These are phyloP conservation scores for Brachirus orientalis DNA, from an alignment of 2,113 vertebrate species.

Conservation along the genomic window DNA sequence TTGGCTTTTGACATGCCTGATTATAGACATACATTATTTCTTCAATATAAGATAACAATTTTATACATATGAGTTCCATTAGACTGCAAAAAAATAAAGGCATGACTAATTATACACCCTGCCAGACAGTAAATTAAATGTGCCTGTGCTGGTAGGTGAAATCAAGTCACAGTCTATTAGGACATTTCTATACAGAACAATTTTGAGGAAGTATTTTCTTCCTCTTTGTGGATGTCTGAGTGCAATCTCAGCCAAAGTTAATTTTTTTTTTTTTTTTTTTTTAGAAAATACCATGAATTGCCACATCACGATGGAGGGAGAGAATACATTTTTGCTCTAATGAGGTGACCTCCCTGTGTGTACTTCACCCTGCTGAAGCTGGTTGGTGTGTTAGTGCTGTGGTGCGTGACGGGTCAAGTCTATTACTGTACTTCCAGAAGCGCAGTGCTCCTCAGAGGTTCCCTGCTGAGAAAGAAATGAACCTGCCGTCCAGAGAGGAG, in stretches of 20 bases:
- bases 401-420: slow-evolving; percentile 46
- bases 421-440: slow-evolving; percentile 40
- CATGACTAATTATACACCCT: neutral
- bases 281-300: neutral
- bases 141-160: neutral
- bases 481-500: slow-evolving; percentile 85
- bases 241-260: neutral
- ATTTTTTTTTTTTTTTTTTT: slow-evolving; percentile 4
- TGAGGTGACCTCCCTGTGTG: slow-evolving; percentile 62
- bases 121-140: too few species aligned
- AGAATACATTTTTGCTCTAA: slow-evolving; percentile 24
- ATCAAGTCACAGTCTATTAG: neutral
- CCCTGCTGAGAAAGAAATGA: slow-evolving; percentile 73
- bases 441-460: slow-evolving; percentile 29
- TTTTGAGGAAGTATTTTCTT: slow-evolving; percentile 65
- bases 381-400: slow-evolving; percentile 6
- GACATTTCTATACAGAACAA: slow-evolving; percentile 19
- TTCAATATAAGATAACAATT: too few species aligned
- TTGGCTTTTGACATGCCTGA: too few species aligned
- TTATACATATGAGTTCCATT: too few species aligned
- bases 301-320: slow-evolving; percentile 13
- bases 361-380: slow-evolving; percentile 29
- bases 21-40: too few species aligned
- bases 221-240: slow-evolving; percentile 28
- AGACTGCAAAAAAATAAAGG: neutral